Percentiles rank a stretch among this genome's conserved stretches.
phyloP scores from a whole-genome alignment of 2,888 invertebrate genomes.

The Tiliacea citrago region DNA sequence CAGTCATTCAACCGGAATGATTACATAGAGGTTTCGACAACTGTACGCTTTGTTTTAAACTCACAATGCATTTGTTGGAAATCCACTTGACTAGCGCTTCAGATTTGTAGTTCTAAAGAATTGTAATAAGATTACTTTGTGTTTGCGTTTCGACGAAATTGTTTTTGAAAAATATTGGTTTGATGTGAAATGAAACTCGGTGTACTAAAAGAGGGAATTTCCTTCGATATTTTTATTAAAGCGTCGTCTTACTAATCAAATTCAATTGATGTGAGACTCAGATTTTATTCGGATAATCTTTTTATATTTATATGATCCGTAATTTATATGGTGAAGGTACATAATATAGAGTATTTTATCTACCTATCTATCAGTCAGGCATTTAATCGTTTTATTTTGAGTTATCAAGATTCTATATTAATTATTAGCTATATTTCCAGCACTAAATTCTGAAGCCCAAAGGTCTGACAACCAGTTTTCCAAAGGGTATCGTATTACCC shows the following conservation, averaged over 20 bases:
- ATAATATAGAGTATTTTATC: too few species aligned
- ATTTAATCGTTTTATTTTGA: not conserved
- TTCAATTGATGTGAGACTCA: not conserved
- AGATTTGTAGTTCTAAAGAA: conserved; percentile 36
- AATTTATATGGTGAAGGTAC: not conserved
- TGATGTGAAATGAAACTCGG: not conserved
- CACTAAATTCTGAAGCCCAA: too few species aligned
- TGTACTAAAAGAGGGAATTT: not conserved
- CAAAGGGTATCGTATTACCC: too few species aligned
- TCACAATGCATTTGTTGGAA: conserved; percentile 50
- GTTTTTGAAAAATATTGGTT: conserved; percentile 4
- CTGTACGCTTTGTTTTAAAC: conserved; percentile 63
- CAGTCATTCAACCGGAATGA: conserved; percentile 47
- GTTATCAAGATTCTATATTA: not conserved
- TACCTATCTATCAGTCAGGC: too few species aligned
- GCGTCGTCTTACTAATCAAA: not conserved
- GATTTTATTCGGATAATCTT: too few species aligned
- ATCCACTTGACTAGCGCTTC: conserved; percentile 17
- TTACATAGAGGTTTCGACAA: conserved; percentile 58
- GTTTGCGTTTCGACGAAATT: conserved; percentile 2
- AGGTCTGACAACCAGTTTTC: too few species aligned
- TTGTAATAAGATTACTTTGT: conserved; percentile 36
- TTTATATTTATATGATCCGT: too few species aligned
- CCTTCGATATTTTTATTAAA: not conserved
- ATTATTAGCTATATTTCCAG: not conserved